These are phyloP conservation scores for Gulo gulo DNA, from an alignment of 2,113 vertebrate genomes.

Conservation along the genomic window DNA sequence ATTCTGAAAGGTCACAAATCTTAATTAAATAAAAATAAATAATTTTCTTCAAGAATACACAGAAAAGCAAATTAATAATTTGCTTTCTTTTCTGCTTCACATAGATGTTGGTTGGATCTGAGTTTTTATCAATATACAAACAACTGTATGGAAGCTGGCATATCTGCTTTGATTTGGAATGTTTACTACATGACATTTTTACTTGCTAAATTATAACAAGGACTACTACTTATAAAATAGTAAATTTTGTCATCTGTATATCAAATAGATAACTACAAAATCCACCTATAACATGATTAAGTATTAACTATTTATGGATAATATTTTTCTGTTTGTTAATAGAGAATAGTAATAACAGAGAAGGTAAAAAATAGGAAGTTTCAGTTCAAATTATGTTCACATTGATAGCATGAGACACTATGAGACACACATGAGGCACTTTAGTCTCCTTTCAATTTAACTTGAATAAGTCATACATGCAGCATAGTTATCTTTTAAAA, in stretches of 20 bases:
- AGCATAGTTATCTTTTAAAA: conserved; percentile 4
- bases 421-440: too few relatives aligned
- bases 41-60: conserved; percentile 16
- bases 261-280: conserved; percentile 37
- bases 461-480: background rate
- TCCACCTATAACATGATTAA: background rate
- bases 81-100: conserved; percentile 13
- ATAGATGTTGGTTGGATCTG: background rate
- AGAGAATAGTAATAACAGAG: background rate
- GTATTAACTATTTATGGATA: background rate
- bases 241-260: background rate
- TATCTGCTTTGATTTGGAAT: background rate
- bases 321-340: conserved; percentile 2
- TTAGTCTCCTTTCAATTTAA: background rate
- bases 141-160: background rate
- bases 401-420: background rate
- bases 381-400: conserved; percentile 1
- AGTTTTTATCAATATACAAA: background rate
- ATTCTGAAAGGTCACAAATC: conserved; percentile 5
- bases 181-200: background rate
- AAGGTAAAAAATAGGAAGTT: background rate
- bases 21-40: conserved; percentile 45
- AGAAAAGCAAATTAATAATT: conserved; percentile 1
- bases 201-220: background rate
- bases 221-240: background rate